A percentile compares a stretch with the other conserved stretches of the same genome.
phyloP scores from a whole-genome alignment of 2,888 invertebrate species.

The Trissolcus brochymenae region DNA sequence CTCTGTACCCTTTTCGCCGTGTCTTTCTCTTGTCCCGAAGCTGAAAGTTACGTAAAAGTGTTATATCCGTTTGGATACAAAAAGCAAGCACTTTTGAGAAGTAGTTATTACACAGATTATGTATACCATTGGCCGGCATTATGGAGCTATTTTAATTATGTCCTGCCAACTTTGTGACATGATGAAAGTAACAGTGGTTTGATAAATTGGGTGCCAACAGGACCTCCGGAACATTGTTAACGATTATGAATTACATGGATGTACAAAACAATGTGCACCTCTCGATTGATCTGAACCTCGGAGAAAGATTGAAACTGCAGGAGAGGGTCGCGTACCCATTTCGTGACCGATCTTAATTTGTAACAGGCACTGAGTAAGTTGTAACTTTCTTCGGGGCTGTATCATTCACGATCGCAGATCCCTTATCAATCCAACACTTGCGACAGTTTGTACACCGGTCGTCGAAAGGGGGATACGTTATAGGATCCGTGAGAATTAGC shows the following conservation, averaged over 20 bases:
- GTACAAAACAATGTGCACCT: neutral
- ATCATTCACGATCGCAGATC: conserved; percentile 28
- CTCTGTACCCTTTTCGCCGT: too few species aligned
- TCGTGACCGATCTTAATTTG: conserved; percentile 23
- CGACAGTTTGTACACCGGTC: conserved; percentile 33
- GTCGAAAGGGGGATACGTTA: conserved; percentile 31
- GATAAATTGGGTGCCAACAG: too few species aligned
- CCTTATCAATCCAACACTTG: conserved; percentile 35
- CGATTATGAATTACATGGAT: neutral
- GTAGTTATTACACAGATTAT: too few species aligned
- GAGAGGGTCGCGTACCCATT: neutral
- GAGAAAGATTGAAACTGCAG: neutral
- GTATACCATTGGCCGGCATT: too few species aligned
- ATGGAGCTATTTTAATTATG: too few species aligned
- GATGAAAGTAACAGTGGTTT: too few species aligned
- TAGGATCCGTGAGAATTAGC: conserved; percentile 49
- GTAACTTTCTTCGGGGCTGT: conserved; percentile 30
- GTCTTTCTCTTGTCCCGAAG: too few species aligned
- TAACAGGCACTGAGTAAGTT: conserved; percentile 23
- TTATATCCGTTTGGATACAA: too few species aligned
- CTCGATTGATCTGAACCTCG: neutral
- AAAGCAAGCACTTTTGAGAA: too few species aligned
- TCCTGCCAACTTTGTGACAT: too few species aligned
- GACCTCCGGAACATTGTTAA: neutral
- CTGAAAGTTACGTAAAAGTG: too few species aligned